Conservation (phyloP, 2,888 invertebrate species). For the Caenorhabditis doughertyi region DNA sequence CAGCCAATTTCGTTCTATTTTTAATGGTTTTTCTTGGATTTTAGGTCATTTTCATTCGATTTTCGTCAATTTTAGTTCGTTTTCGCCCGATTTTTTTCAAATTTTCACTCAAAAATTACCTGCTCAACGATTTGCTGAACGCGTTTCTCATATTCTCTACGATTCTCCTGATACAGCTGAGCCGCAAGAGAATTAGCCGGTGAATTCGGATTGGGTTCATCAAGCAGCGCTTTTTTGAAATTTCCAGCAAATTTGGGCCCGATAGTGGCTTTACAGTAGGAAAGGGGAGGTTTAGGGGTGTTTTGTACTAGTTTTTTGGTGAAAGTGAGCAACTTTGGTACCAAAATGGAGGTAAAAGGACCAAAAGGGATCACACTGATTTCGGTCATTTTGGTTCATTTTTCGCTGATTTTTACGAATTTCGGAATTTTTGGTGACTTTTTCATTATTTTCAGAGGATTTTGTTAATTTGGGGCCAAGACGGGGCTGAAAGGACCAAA, state of each 20-base stretch:
- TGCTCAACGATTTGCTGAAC: conserved; percentile 99
- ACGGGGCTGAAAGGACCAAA: too few relatives aligned
- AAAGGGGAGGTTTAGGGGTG: too few relatives aligned
- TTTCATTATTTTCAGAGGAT: neutral
- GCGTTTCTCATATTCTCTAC: conserved; percentile 98
- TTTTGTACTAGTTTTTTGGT: too few relatives aligned
- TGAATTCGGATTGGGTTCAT: conserved; percentile 99
- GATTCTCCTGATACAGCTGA: conserved; percentile 98
- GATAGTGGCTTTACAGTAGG: too few relatives aligned
- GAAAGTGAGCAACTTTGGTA: too few relatives aligned
- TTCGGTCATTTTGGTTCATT: too few relatives aligned
- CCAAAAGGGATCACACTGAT: too few relatives aligned
- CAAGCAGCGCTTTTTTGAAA: too few relatives aligned
- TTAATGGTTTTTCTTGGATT: neutral
- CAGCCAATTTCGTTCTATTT: neutral
- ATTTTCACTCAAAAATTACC: conserved; percentile 72
- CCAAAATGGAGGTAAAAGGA: too few relatives aligned
- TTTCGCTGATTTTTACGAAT: neutral
- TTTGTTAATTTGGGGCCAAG: neutral
- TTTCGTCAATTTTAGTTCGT: neutral
- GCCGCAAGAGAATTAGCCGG: conserved; percentile 99
- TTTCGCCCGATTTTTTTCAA: neutral
- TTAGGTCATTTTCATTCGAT: neutral
- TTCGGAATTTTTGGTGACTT: neutral
- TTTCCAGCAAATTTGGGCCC: too few relatives aligned